These are phyloP conservation scores for Boleophthalmus pectinirostris DNA, from an alignment of 2,113 vertebrate species.

Conservation along the genomic window DNA sequence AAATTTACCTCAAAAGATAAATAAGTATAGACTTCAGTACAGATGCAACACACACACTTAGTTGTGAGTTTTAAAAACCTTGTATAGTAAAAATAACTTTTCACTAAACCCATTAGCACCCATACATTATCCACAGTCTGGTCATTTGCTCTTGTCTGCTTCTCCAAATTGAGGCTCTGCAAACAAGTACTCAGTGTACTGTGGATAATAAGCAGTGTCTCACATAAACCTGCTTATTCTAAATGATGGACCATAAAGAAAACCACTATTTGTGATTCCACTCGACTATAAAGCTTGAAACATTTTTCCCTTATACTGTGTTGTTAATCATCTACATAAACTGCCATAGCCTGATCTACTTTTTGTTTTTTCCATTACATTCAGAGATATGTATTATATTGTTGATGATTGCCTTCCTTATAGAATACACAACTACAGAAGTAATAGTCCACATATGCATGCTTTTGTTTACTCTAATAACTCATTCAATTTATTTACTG, in stretches of 20 bases:
- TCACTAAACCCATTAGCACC: background rate
- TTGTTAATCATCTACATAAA: too few relatives aligned
- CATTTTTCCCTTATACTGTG: background rate
- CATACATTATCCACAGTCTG: background rate
- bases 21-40: background rate
- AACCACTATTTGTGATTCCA: background rate
- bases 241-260: background rate
- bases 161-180: constrained; percentile 1
- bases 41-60: background rate
- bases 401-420: too few relatives aligned
- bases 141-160: background rate
- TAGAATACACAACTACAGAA: too few relatives aligned
- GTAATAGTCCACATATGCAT: too few relatives aligned
- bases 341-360: too few relatives aligned
- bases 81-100: background rate
- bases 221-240: background rate
- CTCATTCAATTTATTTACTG: background rate
- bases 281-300: background rate
- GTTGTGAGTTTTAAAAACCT: background rate
- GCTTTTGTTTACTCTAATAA: background rate
- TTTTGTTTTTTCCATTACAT: too few relatives aligned
- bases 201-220: background rate
- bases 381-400: too few relatives aligned
- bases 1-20: background rate
- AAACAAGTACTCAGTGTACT: background rate